Base-by-base conservation (phyloP, 2,888 invertebrate species). In the Germaria angustata region DNA sequence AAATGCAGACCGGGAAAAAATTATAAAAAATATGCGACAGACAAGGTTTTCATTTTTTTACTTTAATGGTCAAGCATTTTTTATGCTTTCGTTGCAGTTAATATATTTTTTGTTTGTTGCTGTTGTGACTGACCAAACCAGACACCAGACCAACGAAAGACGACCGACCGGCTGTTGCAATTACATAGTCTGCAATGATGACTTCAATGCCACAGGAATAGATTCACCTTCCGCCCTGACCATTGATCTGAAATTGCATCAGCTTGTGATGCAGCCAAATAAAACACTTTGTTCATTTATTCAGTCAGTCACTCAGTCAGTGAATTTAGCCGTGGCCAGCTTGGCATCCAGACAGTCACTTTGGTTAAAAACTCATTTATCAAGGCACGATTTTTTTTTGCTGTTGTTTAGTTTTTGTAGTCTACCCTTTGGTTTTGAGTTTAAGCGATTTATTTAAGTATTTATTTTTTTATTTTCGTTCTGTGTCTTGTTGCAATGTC, bases 351-450 rank as follows among this genome's bases (percentile, higher is more conserved):
- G 72, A 71, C 69, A 59, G 24, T 24, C 51, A 78, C 63, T 65
- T 82, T 80, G 84, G 79, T 84, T 84, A 84, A 84, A 86, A 84
- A 84, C 85, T 84, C 86, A 85, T 86, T 86, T 84, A 85, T 86
- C 84, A 86, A 84, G 72, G 79, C 69, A 79, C 79, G 83, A 80
- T 78, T 84, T 66, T 80, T 66, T n/a, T n/a, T n/a, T n/a, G n/a
- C n/a, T n/a, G n/a, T n/a, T n/a, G n/a, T n/a, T n/a, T n/a, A n/a
- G n/a, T n/a, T n/a, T n/a, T 61, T 59, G 55, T 46, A 66, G 69
- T 69, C 75, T 75, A 36, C 68, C 75, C 53, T 84, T 81, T 69
- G 51, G 34, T 63, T 61, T 72, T 39, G 32, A 65, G 11, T 71
- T 76, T 59, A 57, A 65, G 46, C 44, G 24, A 46, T 78, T 72